A percentile compares a stretch with the other conserved stretches of the same genome.
Conservation (phyloP, 1,140 invertebrate species). For the Halyomorpha halys region DNA sequence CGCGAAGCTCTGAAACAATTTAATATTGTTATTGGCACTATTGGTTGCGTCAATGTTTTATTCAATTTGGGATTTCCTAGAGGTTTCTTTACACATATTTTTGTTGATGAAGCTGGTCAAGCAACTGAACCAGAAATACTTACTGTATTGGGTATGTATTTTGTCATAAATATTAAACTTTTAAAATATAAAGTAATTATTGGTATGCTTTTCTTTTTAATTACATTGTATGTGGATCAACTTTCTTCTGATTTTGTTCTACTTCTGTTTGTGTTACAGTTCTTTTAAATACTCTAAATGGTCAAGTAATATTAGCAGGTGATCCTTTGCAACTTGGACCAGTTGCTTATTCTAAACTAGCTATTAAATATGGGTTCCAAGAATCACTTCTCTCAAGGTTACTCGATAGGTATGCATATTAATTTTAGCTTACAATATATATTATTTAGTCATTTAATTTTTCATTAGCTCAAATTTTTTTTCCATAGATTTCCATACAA, state of each 20-base stretch:
- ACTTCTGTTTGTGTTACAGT: conserved; percentile 20
- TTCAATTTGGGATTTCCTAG: conserved; percentile 51
- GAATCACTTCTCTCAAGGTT: conserved; percentile 34
- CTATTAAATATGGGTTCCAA: conserved; percentile 49
- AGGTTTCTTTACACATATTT: conserved; percentile 75
- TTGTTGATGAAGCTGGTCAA: conserved; percentile 87
- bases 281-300: conserved; percentile 38
- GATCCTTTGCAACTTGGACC: conserved; percentile 88
- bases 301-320: conserved; percentile 73
- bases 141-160: conserved; percentile 50
- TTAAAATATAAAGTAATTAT: too few relatives aligned
- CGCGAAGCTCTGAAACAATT: conserved; percentile 47
- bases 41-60: conserved; percentile 56
- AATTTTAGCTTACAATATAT: too few relatives aligned
- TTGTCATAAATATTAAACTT: not conserved
- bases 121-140: conserved; percentile 80
- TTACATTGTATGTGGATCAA: not conserved
- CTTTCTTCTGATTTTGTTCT: not conserved
- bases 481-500: conserved; percentile 29
- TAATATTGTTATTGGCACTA: conserved; percentile 74
- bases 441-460: too few relatives aligned
- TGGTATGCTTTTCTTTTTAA: too few relatives aligned
- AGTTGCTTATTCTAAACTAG: conserved; percentile 56
- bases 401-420: conserved; percentile 24
- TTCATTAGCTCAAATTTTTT: too few relatives aligned